Evolutionary conservation across 2,113 vertebrate species (phyloP), one percentile per base, ranked within the genome.

Genomic region (Boleophthalmus pectinirostris): DNA sequence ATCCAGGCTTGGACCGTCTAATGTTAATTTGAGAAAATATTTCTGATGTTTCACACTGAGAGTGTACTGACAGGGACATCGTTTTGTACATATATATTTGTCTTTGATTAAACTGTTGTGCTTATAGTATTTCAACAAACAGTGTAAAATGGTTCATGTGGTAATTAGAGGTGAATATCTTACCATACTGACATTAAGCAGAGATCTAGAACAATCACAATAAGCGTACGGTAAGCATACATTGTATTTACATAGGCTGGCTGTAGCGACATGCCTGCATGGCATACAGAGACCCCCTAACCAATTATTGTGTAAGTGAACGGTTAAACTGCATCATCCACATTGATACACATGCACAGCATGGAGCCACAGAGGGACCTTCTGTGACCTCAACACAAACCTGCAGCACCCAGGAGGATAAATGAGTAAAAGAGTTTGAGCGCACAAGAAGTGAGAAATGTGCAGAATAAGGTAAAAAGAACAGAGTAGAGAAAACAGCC

Each of bases 281-380:
- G 38, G 54, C 63, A 33, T 47, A 46, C 20, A 11, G 82, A 74
- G 56, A 24, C 56, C 56, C 56, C 4, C 35, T 25, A 9, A 4
- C 63, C 65, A 66, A 63, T 85, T 78, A 89, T 85, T 79, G 71
- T 70, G 45, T 74, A 78, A 71, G 60, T 61, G 79, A 83, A 64
- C 69, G 69, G 66, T 60, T 75, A 79, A 89, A 83, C 38, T 72
- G 75, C 65, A 69, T 80, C 77, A 81, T 78, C 33, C 69, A n/a
- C 53, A 60, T 72, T 77, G 87, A 81, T 73, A 80, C 72, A 29
- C 29, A 80, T 71, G 60, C 69, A 68, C 60, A 68, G 20, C 46
- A 25, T 15, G 24, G 64, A 75, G 71, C 53, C 71, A 70, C 74
- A 56, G 45, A 78, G 75, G 78, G 70, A 78, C 66, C 58, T 54